A percentile compares a stretch with the other conserved stretches of the same genome.
These are phyloP conservation scores for Phanerotoma sp. DNA, from an alignment of 2,888 invertebrate genomes.

Conservation along the genomic window DNA sequence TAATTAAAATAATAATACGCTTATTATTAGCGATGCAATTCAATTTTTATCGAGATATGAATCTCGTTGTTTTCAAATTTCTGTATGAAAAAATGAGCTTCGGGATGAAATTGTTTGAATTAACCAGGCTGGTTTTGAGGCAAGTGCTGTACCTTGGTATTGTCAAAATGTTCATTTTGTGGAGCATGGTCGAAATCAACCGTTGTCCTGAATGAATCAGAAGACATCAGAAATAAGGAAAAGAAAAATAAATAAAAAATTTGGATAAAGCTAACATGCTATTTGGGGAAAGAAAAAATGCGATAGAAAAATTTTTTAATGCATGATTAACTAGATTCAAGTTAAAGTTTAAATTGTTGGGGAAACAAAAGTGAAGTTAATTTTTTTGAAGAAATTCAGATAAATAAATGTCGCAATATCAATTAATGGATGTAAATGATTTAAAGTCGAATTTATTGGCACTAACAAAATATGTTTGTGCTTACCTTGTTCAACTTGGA, in stretches of 20 bases:
- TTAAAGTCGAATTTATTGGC: slow-evolving; percentile 50
- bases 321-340: too few species aligned
- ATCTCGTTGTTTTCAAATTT: slow-evolving; percentile 54
- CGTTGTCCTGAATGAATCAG: too few species aligned
- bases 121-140: background rate
- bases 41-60: slow-evolving; percentile 54
- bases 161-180: too few species aligned
- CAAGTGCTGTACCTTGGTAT: slow-evolving; percentile 17
- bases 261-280: too few species aligned
- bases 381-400: slow-evolving; percentile 9
- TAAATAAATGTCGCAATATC: slow-evolving; percentile 2
- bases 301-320: too few species aligned
- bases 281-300: too few species aligned
- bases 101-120: background rate
- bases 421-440: slow-evolving; percentile 24
- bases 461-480: slow-evolving; percentile 49
- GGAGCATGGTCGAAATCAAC: too few species aligned
- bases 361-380: too few species aligned
- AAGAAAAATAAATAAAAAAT: too few species aligned
- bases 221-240: too few species aligned
- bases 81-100: slow-evolving; percentile 32
- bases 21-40: slow-evolving; percentile 33
- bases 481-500: slow-evolving; percentile 37
- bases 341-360: too few species aligned
- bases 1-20: slow-evolving; percentile 22